These are phyloP conservation scores for Petrosia ficiformis DNA, from an alignment of 37 sponge, comb jelly and placozoan genomes.

Conservation along the genomic window DNA sequence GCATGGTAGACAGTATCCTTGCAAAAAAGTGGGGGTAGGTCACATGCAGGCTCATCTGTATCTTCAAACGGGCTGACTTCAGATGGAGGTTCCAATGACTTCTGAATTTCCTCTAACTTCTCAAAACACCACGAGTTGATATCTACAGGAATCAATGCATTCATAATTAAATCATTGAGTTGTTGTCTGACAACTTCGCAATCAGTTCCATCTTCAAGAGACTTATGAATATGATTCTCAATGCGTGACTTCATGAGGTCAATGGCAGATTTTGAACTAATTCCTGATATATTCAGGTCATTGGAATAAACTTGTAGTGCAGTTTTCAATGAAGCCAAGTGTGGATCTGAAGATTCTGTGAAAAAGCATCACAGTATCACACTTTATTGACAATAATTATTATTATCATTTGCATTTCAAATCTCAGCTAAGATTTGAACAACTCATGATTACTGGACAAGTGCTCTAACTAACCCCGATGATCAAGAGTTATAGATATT, in stretches of 20 bases:
- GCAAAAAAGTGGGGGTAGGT: constrained; percentile 20
- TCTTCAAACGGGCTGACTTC: neutral
- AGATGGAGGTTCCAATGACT: neutral
- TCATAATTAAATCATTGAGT: neutral
- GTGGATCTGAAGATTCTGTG: neutral
- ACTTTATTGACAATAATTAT: too few species aligned
- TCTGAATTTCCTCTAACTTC: neutral
- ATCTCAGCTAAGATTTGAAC: too few species aligned
- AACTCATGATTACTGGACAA: too few species aligned
- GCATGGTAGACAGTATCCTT: constrained; percentile 57
- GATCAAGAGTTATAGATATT: too few species aligned
- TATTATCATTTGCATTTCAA: too few species aligned
- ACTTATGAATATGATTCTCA: neutral
- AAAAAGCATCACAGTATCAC: too few species aligned
- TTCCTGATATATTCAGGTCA: neutral
- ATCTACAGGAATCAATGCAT: neutral
- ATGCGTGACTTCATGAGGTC: neutral
- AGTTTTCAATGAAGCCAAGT: neutral
- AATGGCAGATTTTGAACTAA: neutral
- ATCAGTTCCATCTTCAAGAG: neutral
- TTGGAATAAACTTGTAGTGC: neutral
- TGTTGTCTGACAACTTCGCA: neutral
- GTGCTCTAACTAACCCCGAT: too few species aligned
- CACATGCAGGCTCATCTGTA: neutral
- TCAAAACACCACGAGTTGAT: constrained; percentile 2